Conservation (phyloP, 35 echinoderm and acorn worm species). For the Anneissia japonica region DNA sequence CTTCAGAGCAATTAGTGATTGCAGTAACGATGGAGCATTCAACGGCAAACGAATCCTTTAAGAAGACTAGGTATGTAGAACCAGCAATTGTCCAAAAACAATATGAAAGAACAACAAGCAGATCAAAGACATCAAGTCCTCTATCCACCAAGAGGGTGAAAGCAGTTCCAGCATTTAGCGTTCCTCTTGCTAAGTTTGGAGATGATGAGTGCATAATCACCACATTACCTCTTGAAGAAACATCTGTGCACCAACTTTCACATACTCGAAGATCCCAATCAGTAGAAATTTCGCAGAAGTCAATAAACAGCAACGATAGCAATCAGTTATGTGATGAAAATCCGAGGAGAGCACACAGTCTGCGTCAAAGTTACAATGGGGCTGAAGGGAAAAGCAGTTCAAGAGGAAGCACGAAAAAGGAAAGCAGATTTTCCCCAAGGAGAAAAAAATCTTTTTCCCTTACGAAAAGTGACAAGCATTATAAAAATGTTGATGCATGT, state of each 20-base stretch:
- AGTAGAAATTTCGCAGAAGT: background rate
- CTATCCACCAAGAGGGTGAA: background rate
- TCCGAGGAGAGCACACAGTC: background rate
- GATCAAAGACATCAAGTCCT: background rate
- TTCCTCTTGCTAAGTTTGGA: background rate
- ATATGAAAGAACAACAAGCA: background rate
- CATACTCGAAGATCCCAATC: background rate
- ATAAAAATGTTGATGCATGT: background rate
- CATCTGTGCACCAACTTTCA: background rate
- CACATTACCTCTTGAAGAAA: background rate
- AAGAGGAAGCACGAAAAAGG: background rate
- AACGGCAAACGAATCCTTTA: background rate
- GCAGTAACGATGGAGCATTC: background rate
- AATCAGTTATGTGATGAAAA: background rate
- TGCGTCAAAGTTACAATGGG: background rate
- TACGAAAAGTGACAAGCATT: background rate
- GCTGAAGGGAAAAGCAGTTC: no score
- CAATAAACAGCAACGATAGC: background rate
- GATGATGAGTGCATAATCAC: background rate
- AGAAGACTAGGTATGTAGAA: background rate
- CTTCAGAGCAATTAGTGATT: background rate
- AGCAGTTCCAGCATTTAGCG: background rate
- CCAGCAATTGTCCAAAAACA: background rate
- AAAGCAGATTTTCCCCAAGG: background rate
- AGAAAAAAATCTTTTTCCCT: background rate